Evolutionary conservation across 1,140 invertebrate species (phyloP), one percentile per base, ranked within the genome.

Genomic region (Ganaspis sp.): DNA sequence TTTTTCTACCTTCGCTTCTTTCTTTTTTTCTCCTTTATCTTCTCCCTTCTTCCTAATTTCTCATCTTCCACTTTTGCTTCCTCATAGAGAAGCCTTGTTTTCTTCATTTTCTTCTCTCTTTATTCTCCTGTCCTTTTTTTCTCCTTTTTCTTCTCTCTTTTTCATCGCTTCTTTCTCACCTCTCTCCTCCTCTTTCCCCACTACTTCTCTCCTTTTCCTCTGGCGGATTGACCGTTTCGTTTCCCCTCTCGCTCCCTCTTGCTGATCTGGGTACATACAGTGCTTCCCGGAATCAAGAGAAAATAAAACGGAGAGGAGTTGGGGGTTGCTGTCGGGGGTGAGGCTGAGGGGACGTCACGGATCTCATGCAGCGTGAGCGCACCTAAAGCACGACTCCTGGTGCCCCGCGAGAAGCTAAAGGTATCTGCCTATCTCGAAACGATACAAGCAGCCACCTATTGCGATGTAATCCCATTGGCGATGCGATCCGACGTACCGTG

Each of bases 391-490:
- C 88, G 89, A 89, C 83, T 86, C 85, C 79, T 81, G 80, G 84
- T 83, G 84, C 76, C 81, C 76, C 77, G 79, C 78, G 84, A 83
- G 81, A 81, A 83, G 76, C 78, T 77, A 69, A 70, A 78, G 74
- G 77, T 88, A 90, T 90, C 88, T 88, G 85, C 85, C 85, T 87
- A 89, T 87, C 88, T 89, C 82, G 88, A 89, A 87, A 81, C 83
- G 87, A 88, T 87, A 88, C 83, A 89, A 88, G 83, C 83, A 86
- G 82, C 84, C 87, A 85, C 86, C 84, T 87, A 82, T 89, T 79
- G 86, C 86, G 86, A 89, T 88, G 87, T 87, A 88, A 89, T 90
- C 89, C 85, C 85, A 87, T 88, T 87, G 87, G 85, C 87, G 88
- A 89, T 88, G 87, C 85, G 86, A 90, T 90, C 83, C 86, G 83